phyloP scores from a whole-genome alignment of 1,140 invertebrate species.

The Lethrus apterus region DNA sequence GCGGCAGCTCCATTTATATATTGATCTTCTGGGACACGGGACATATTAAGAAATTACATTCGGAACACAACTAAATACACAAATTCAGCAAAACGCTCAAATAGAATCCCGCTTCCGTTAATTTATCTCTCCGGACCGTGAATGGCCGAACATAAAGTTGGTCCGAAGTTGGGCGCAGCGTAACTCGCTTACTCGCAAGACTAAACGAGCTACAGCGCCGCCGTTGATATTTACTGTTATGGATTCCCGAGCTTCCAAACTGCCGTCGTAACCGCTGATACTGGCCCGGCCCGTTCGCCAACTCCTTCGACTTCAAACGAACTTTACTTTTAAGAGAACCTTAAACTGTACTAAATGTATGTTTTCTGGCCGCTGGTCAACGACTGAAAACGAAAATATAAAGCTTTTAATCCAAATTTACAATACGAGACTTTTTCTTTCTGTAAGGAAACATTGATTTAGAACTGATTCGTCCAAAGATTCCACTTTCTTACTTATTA shows the following conservation, averaged over 20 bases:
- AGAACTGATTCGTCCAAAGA: no score
- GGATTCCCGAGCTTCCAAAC: slow-evolving; percentile 26
- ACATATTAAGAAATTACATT: no score
- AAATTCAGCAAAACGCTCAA: slow-evolving; percentile 7
- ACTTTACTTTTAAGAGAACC: slow-evolving; percentile 15
- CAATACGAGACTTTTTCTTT: no score
- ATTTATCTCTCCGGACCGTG: slow-evolving; percentile 22
- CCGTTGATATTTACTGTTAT: slow-evolving; percentile 31
- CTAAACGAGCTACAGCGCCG: slow-evolving; percentile 20
- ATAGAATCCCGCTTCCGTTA: slow-evolving; percentile 18
- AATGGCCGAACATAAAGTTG: slow-evolving; percentile 24
- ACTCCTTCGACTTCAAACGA: background rate
- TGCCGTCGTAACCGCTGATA: slow-evolving; percentile 24
- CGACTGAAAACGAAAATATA: no score
- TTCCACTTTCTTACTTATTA: no score
- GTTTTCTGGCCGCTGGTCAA: slow-evolving; percentile 12
- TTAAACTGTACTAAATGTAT: slow-evolving; percentile 14
- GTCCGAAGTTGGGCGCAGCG: slow-evolving; percentile 21
- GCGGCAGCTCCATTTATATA: no score
- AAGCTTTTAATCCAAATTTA: no score
- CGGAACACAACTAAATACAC: no score
- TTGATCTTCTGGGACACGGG: no score
- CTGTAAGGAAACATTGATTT: no score
- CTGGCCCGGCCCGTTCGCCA: slow-evolving; percentile 22
- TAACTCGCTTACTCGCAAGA: slow-evolving; percentile 20